phyloP scores from a whole-genome alignment of 2,888 invertebrate genomes.

The Trichacis sp. region DNA sequence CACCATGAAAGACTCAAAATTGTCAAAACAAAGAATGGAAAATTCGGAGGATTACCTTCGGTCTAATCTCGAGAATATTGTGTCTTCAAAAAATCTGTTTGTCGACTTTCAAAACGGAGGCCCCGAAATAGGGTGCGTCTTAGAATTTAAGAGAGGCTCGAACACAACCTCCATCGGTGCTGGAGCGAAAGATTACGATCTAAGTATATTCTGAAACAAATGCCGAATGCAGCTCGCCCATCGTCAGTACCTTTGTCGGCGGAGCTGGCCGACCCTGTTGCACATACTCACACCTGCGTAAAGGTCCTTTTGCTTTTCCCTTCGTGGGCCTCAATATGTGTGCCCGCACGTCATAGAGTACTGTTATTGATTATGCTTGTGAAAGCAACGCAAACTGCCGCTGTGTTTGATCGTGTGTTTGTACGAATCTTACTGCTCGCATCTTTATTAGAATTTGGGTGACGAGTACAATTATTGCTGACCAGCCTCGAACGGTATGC shows the following conservation, averaged over 20 bases:
- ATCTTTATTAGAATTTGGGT: constrained; percentile 47
- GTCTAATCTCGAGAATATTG: constrained; percentile 14
- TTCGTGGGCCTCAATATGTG: constrained; percentile 32
- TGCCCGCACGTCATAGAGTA: constrained; percentile 57
- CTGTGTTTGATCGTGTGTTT: constrained; percentile 39
- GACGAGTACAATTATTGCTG: too few species aligned
- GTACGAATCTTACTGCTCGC: constrained; percentile 48
- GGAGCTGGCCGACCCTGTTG: constrained; percentile 49
- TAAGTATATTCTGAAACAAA: constrained; percentile 65
- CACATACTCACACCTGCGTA: constrained; percentile 60
- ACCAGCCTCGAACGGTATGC: too few species aligned
- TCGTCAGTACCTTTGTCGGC: constrained; percentile 64
- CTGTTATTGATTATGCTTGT: constrained; percentile 61
- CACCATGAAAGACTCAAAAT: too few species aligned
- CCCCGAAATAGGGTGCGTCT: constrained; percentile 31
- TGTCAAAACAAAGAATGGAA: too few species aligned
- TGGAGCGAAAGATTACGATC: constrained; percentile 61
- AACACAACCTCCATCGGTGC: constrained; percentile 49
- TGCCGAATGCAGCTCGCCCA: constrained; percentile 62
- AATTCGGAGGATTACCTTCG: background rate
- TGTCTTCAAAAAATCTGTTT: constrained; percentile 6
- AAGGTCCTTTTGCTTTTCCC: constrained; percentile 34
- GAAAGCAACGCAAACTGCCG: constrained; percentile 53
- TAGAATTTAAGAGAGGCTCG: constrained; percentile 45
- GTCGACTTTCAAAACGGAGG: background rate